phyloP scores from a whole-genome alignment of 2,888 invertebrate genomes.

The Osedax frankpressi region DNA sequence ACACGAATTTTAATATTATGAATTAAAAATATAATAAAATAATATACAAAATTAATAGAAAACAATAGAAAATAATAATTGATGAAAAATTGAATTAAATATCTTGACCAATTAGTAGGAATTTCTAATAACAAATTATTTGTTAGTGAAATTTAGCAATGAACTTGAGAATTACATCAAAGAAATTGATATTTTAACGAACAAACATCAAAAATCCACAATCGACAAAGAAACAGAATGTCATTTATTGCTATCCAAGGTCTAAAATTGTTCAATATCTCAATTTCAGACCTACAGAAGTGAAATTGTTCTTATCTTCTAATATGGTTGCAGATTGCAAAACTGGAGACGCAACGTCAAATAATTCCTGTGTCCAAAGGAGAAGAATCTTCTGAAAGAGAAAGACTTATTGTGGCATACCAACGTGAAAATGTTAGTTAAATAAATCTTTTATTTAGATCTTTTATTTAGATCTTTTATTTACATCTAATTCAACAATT shows the following conservation, averaged over 20 bases:
- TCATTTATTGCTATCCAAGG: not conserved
- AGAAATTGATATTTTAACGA: not conserved
- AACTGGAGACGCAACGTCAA: not conserved
- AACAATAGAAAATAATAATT: too few relatives aligned
- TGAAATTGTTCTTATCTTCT: not conserved
- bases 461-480: too few relatives aligned
- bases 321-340: not conserved
- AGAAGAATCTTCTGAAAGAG: not conserved
- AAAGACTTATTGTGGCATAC: not conserved
- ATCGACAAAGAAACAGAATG: not conserved
- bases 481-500: too few relatives aligned
- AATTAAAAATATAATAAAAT: too few relatives aligned
- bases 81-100: too few relatives aligned
- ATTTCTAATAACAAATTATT: too few relatives aligned
- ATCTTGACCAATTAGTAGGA: too few relatives aligned
- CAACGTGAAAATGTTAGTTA: not conserved
- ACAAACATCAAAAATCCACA: not conserved
- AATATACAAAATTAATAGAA: too few relatives aligned
- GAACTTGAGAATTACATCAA: not conserved
- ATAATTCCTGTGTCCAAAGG: not conserved
- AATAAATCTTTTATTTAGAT: too few relatives aligned
- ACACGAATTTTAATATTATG: too few relatives aligned
- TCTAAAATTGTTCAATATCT: too few relatives aligned
- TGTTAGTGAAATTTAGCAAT: not conserved
- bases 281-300: too few relatives aligned